Evolutionary conservation across 2,797 vertebrate genomes (phyloP).

Genomic region (Enteromius argenteus): DNA sequence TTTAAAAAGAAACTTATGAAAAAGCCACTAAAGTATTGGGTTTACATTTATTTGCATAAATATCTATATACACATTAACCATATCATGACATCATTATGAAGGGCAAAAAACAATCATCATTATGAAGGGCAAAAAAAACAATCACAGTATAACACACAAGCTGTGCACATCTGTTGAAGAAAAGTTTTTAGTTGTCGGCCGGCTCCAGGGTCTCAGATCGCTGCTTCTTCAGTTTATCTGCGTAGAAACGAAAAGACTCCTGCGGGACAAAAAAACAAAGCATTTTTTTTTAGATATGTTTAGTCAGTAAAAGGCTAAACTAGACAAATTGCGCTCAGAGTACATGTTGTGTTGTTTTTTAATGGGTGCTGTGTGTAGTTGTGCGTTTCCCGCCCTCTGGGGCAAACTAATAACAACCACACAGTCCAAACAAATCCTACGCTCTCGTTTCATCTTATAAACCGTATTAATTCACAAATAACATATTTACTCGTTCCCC

Average conservation of each 20-base stretch:
- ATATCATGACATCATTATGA: conserved; percentile 44
- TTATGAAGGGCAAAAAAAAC: conserved; percentile 13
- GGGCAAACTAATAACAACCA: conserved; percentile 42
- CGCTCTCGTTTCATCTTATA: conserved; percentile 56
- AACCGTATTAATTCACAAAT: conserved; percentile 58
- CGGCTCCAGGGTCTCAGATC: conserved; percentile 30
- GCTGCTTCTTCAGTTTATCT: conserved; percentile 76
- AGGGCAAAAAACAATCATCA: conserved; percentile 34
- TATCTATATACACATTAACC: conserved; percentile 77
- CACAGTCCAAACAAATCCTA: conserved; percentile 31
- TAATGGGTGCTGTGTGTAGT: not conserved
- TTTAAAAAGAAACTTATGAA: not conserved
- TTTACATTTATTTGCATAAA: conserved; percentile 81
- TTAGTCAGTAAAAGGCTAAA: not conserved
- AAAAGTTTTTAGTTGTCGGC: conserved; percentile 64
- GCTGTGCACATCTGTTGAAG: conserved; percentile 56
- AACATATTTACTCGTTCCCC: conserved; percentile 49
- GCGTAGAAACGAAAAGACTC: conserved; percentile 86
- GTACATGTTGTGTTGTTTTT: conserved; percentile 8
- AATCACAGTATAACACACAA: conserved; percentile 63
- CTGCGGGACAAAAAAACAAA: conserved; percentile 70
- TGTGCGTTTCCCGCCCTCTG: conserved; percentile 23
- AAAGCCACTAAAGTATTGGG: not conserved
- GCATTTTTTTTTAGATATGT: not conserved
- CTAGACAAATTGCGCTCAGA: not conserved